Percentiles rank a stretch among this genome's conserved stretches.
These are phyloP conservation scores for Conus ventricosus DNA, from an alignment of 1,140 invertebrate genomes.

Conservation along the genomic window DNA sequence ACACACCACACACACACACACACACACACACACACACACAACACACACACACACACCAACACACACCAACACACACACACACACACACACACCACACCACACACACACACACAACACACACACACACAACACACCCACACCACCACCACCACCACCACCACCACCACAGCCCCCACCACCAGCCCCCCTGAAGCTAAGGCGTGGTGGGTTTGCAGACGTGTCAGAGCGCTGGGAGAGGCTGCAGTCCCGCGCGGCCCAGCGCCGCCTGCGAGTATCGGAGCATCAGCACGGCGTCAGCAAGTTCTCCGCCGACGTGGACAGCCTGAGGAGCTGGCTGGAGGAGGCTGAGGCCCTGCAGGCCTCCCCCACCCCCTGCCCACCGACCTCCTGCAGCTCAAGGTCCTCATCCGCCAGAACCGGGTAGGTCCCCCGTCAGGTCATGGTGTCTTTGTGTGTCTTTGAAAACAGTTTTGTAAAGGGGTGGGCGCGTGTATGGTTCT, in stretches of 20 bases:
- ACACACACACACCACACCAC: too few species aligned
- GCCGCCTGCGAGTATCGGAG: not conserved
- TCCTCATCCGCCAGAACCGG: conserved; percentile 85
- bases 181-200: too few species aligned
- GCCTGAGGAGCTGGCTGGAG: conserved; percentile 91
- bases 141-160: too few species aligned
- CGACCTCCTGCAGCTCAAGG: conserved; percentile 89
- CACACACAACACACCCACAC: too few species aligned
- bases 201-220: conserved; percentile 16
- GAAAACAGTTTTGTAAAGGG: not conserved
- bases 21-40: too few species aligned
- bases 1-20: too few species aligned
- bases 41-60: too few species aligned
- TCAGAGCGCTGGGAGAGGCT: conserved; percentile 38
- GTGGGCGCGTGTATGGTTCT: too few species aligned
- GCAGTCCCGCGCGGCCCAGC: conserved; percentile 21
- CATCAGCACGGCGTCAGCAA: conserved; percentile 89
- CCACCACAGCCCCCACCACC: too few species aligned
- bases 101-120: too few species aligned
- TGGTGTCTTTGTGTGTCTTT: not conserved
- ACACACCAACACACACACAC: too few species aligned
- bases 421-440: conserved; percentile 57
- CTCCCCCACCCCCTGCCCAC: conserved; percentile 80
- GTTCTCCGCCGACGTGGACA: conserved; percentile 90
- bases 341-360: conserved; percentile 89